Base-by-base conservation (phyloP, 2,113 vertebrate genomes). In the Electrona antarctica region DNA sequence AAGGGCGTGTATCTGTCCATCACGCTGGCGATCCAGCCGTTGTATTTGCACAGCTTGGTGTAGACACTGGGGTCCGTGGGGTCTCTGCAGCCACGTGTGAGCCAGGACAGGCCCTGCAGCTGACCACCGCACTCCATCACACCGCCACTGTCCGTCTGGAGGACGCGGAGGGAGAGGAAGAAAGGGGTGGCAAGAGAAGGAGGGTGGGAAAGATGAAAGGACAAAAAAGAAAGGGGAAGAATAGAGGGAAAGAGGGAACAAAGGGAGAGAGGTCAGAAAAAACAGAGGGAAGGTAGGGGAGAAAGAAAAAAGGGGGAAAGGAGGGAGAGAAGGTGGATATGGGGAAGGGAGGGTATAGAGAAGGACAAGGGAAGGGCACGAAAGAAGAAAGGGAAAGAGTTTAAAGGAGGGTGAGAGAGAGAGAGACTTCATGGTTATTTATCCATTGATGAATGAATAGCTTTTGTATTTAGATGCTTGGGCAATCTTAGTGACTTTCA, bases 41-140 rank as follows among this genome's bases (percentile, higher is more conserved):
- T 86, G 82, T 89, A 89, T 10, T 0, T 1, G 73, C 87, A 88
- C 68, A 90, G 13, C 52, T 87, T 82, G 60, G 72, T 80, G 73
- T 88, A 88, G 58, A 86, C 52, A 41, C 46, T 82, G 33, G 85
- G 75, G 67, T 85, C 0, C 5, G 68, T 67, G 0, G 64, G 75
- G 55, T 81, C 47, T 0, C 1, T 8, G 64, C 86, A 86, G 71
- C 86, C 77, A 0, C 67, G 29, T 1, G 11, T 6, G 54, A 70
- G 83, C 87, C 90, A 88, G 15, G 69, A 68, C 33, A 90, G 21
- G 3, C 85, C 87, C 75, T 92, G 85, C 63, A 92, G 76, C 79
- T 85, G 47, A 1, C 85, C 87, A 9, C 58, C 64, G 6, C 89
- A 91, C 52, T 81, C 82, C 86, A 92, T 57, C 62, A 91, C 88